Conservation (phyloP, 2,113 vertebrate species). For the Lepisosteus oculatus region DNA sequence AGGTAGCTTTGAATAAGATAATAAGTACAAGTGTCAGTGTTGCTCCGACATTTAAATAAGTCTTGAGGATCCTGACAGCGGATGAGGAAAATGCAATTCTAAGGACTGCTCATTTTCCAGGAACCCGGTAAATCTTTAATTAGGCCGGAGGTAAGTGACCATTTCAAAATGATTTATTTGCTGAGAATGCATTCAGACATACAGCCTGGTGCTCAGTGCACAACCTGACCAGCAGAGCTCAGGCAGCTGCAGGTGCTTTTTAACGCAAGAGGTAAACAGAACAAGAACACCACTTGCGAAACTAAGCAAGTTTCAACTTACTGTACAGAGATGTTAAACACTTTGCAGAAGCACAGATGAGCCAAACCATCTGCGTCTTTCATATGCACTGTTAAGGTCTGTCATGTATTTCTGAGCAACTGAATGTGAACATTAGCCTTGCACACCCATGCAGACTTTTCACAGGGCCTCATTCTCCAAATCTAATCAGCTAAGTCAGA, state of each 20-base stretch:
- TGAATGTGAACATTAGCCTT: too few species aligned
- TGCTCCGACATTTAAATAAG: not conserved
- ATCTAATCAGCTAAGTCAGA: too few species aligned
- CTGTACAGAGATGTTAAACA: too few species aligned
- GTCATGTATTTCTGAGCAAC: too few species aligned
- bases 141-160: conserved; percentile 44
- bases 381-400: too few species aligned
- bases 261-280: too few species aligned
- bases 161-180: conserved; percentile 35
- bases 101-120: conserved; percentile 45
- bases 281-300: too few species aligned
- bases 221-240: conserved; percentile 38
- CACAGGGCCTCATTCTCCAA: too few species aligned
- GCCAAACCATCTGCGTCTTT: too few species aligned
- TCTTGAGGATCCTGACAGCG: not conserved
- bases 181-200: conserved; percentile 36
- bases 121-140: conserved; percentile 46
- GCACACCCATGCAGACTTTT: too few species aligned
- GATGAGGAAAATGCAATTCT: conserved; percentile 27
- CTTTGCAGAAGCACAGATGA: too few species aligned
- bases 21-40: conserved; percentile 2
- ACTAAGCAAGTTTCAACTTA: too few species aligned
- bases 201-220: conserved; percentile 28
- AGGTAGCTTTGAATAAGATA: not conserved
- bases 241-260: not conserved